Base-by-base conservation (phyloP, 2,113 vertebrate species). In the Rhombomys opimus region DNA sequence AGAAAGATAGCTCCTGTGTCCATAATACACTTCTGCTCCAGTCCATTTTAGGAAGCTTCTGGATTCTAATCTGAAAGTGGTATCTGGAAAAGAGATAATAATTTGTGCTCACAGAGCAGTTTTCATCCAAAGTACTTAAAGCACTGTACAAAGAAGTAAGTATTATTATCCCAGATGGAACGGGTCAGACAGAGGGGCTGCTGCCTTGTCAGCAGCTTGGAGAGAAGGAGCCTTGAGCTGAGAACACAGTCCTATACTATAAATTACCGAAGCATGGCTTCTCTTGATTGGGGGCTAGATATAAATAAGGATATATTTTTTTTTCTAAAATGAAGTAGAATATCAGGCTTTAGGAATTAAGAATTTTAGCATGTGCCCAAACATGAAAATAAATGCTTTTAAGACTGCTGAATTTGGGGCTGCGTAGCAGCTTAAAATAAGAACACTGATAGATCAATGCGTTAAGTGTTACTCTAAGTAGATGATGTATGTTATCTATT, bases 1-100 rank as follows among this genome's bases (percentile, higher is more conserved):
- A 46, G 67, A 78, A 65, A 59, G 63, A 75, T 50, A 70, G 8
- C 67, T 91, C 41, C 54, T 80, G 22, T 84, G 46, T 96, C 78
- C 85, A 88, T 70, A 67, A 61, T 73, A 23, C 76, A 38, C 20
- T 82, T 97, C 92, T 87, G 73, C 82, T 84, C 4, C 73, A 27
- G 52, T 93, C 91, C 94, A 80, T 95, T 96, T 96, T 94, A 72
- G 86, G 95, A 75, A 94, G 46, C 67, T 95, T 97, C 92, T 97
- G 96, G 38, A 95, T 97, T 96, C 95, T 84, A 94, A 97, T 95
- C 94, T 96, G 89, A 97, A 93, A 97, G 89, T 94, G 73, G 90
- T 97, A 95, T 97, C 97, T 98, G 97, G 97, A 97, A 97, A 98
- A 98, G 92, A 96, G 94, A 97, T 98, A 97, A 94, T 97, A 93